Base-by-base conservation (phyloP, 1,140 invertebrate genomes). In the Hycleus cichorii region DNA sequence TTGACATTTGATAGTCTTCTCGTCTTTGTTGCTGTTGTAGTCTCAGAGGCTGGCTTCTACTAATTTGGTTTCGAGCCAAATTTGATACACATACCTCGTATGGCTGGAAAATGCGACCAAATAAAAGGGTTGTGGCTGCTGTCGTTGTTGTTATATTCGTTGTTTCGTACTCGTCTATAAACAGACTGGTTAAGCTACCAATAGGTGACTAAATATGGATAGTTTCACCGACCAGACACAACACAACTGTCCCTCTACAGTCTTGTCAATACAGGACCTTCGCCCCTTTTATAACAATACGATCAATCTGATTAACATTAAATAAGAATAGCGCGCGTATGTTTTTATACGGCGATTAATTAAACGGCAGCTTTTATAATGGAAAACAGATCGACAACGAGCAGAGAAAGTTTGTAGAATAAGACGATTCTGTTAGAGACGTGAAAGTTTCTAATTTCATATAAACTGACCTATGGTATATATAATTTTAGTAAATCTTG, bases 1-100 rank as follows among this genome's bases (percentile, higher is more conserved):
- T 18, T 18, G 62, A 60, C 58, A 60, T 60, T 63, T 63, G 62
- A 63, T 63, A 63, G 56, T 40, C 24, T 32, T 32, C 4, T 32
- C 7, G 32, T 32, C 7, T 4, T 32, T 32, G 32, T 32, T 32
- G 32, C 32, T 32, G 32, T 7, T 32, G 50, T 49, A 45, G 40
- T 42, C 39, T 40, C 55, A 52, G 50, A 60, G 57, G 57, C 54
- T 54, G 50, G 58, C 59, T 59, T 32, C 49, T 63, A 63, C 62
- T 63, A 63, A 63, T 63, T 63, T 63, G 62, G 62, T 57, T 63
- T 63, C 58, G 39, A 60, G 43, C 62, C 62, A 63, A 63, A 63
- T 63, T 63, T 55, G 62, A 60, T 63, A 60, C 58, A 63, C 62
- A 63, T 63, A 55, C 60, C 57, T 11, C 32, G 53, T 42, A 56